Conservation (phyloP, 2,797 vertebrate species). For the Phoxinus dragarum region DNA sequence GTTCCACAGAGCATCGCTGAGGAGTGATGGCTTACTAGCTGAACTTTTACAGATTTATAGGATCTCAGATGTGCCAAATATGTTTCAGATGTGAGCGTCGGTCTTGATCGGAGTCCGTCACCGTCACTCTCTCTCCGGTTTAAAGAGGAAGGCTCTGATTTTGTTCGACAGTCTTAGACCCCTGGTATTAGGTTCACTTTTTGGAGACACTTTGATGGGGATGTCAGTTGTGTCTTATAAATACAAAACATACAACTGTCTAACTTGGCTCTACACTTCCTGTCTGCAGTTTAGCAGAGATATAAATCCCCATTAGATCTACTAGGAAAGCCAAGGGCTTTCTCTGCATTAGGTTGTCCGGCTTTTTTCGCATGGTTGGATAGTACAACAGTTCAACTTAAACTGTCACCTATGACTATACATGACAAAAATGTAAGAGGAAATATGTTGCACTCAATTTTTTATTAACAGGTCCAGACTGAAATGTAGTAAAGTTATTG, state of each 20-base stretch:
- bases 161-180: slow-evolving; percentile 53
- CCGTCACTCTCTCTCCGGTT: slow-evolving; percentile 48
- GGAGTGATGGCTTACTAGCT: slow-evolving; percentile 61
- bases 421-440: not conserved
- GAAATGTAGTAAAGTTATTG: not conserved
- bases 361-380: slow-evolving; percentile 34
- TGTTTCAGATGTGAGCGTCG: slow-evolving; percentile 62
- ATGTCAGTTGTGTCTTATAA: slow-evolving; percentile 64
- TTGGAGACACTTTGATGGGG: slow-evolving; percentile 54
- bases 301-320: slow-evolving; percentile 57
- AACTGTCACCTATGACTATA: not conserved
- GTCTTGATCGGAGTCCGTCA: slow-evolving; percentile 48
- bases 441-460: not conserved
- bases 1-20: slow-evolving; percentile 56
- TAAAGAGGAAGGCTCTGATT: slow-evolving; percentile 47
- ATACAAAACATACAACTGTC: slow-evolving; percentile 43
- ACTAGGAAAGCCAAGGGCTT: slow-evolving; percentile 40
- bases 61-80: slow-evolving; percentile 62
- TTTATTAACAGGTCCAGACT: not conserved
- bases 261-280: slow-evolving; percentile 40
- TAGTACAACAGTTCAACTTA: slow-evolving; percentile 20
- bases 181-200: slow-evolving; percentile 53
- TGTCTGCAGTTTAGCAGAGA: slow-evolving; percentile 55
- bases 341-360: slow-evolving; percentile 17
- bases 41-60: slow-evolving; percentile 66